Percentiles rank a stretch among this genome's conserved stretches.
Evolutionary conservation across 23 tunicate species (phyloP).

Genomic region (Diplosoma virens): DNA sequence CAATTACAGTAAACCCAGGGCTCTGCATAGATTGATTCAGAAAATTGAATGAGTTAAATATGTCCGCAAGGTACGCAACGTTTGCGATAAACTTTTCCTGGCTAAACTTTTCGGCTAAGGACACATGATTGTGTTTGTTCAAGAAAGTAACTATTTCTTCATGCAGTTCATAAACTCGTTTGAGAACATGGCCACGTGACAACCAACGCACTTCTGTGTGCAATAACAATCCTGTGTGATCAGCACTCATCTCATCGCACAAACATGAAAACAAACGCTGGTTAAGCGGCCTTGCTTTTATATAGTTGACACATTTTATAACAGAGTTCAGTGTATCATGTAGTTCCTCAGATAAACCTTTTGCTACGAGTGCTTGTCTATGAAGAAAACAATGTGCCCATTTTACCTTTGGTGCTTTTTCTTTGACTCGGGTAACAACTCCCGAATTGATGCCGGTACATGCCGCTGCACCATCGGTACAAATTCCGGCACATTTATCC

Average conservation of each 20-base stretch:
- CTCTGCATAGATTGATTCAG: slow-evolving; percentile 50
- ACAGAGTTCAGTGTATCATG: slow-evolving; percentile 39
- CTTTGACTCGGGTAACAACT: slow-evolving; percentile 31
- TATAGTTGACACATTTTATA: slow-evolving; percentile 53
- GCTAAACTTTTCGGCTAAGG: slow-evolving; percentile 37
- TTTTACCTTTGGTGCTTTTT: slow-evolving; percentile 15
- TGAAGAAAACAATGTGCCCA: slow-evolving; percentile 57
- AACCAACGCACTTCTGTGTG: slow-evolving; percentile 46
- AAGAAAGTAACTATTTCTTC: slow-evolving; percentile 46
- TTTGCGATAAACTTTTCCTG: slow-evolving; percentile 50
- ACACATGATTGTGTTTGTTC: slow-evolving; percentile 38
- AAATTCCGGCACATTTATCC: slow-evolving; percentile 36
- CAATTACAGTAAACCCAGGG: slow-evolving; percentile 44
- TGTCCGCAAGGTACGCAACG: slow-evolving; percentile 51
- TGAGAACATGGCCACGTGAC: slow-evolving; percentile 42
- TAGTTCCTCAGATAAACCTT: slow-evolving; percentile 51
- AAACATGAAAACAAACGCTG: slow-evolving; percentile 42
- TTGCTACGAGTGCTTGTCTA: slow-evolving; percentile 37
- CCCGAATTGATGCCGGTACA: slow-evolving; percentile 52
- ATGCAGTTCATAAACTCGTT: slow-evolving; percentile 51
- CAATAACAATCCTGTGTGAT: slow-evolving; percentile 43
- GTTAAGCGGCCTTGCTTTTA: slow-evolving; percentile 52
- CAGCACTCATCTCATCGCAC: slow-evolving; percentile 55
- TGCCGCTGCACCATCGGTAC: slow-evolving; percentile 53
- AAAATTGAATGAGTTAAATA: slow-evolving; percentile 42